Base-by-base conservation (phyloP, 2,888 invertebrate genomes). In the Cheilosia urbana region DNA sequence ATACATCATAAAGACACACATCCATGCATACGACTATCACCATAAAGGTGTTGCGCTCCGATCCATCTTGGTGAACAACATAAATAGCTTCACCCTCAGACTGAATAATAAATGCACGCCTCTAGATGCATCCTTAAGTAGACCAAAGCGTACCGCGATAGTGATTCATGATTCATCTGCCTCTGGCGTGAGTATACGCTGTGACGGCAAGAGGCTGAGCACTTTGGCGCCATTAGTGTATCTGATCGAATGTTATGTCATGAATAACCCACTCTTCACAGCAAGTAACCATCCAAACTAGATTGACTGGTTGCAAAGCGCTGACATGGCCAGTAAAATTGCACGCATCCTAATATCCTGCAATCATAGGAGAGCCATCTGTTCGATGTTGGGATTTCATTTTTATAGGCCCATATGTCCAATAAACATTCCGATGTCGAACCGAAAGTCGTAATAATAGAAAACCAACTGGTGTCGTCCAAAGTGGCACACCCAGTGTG, bases 161-260 rank as follows among this genome's bases (percentile, higher is more conserved):
- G 81, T 81, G 81, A 81, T 81, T 81, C 75, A 81, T 81, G 81
- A 75, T 76, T 76, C 81, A 81, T 81, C 51, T 81, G 69, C 63
- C 57, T 30, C 9, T 4, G 13, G 37, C 13, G 13, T 13, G 37
- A 13, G 3, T 13, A 13, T 37, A 37, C 13, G 4, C 37, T 51
- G 63, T 58, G 81, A 63, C 51, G 55, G 65, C 58, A 58, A 45
- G 62, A 73, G 62, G 73, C 62, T 68, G 57, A 76, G 71, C 78
- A 83, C 78, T 66, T 83, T 83, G 75, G 80, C 80, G 80, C 84
- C 75, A 85, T 85, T 66, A 81, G 71, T 60, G 30, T 85, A 85
- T 81, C 85, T 85, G 71, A 76, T 81, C 66, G 11, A 85, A 68
- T 66, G 51, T 77, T 85, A 77, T 81, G 68, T 80, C 66, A 81